These are phyloP conservation scores for Clostera curtula DNA, from an alignment of 2,888 invertebrate species.

Conservation along the genomic window DNA sequence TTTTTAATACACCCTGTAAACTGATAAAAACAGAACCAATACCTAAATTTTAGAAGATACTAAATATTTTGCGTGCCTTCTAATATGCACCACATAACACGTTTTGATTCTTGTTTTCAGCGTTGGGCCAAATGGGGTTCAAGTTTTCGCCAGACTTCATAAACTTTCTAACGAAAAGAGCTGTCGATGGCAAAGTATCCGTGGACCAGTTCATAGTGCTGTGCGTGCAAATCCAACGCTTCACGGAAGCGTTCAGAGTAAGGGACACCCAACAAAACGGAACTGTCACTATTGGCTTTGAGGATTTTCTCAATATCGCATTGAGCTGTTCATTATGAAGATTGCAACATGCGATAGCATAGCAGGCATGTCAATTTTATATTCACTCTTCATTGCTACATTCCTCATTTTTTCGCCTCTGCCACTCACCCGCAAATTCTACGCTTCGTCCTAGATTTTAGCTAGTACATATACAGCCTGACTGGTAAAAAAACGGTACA, in stretches of 20 bases:
- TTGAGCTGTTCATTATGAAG: slow-evolving; percentile 79
- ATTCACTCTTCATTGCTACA: no score
- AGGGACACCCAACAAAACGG: slow-evolving; percentile 89
- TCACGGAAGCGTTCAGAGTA: slow-evolving; percentile 89
- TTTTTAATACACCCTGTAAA: neutral
- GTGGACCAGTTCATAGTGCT: slow-evolving; percentile 92
- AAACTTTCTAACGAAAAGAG: slow-evolving; percentile 80
- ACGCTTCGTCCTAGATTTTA: no score
- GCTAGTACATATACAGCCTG: no score
- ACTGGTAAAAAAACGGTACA: no score
- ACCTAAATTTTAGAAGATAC: neutral
- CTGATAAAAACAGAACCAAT: neutral
- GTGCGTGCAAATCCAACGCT: slow-evolving; percentile 91
- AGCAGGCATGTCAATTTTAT: no score
- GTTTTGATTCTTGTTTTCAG: slow-evolving; percentile 55
- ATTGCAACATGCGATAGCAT: neutral
- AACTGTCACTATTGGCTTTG: slow-evolving; percentile 88
- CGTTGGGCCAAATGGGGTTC: slow-evolving; percentile 92
- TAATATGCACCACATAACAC: neutral
- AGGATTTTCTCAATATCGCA: slow-evolving; percentile 91
- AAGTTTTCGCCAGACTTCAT: slow-evolving; percentile 87
- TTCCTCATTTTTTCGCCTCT: no score
- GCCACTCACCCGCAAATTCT: no score
- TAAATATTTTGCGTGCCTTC: neutral
- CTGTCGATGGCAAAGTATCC: slow-evolving; percentile 77